These are phyloP conservation scores for Aleiodes testaceus DNA, from an alignment of 2,888 invertebrate species.

Conservation along the genomic window DNA sequence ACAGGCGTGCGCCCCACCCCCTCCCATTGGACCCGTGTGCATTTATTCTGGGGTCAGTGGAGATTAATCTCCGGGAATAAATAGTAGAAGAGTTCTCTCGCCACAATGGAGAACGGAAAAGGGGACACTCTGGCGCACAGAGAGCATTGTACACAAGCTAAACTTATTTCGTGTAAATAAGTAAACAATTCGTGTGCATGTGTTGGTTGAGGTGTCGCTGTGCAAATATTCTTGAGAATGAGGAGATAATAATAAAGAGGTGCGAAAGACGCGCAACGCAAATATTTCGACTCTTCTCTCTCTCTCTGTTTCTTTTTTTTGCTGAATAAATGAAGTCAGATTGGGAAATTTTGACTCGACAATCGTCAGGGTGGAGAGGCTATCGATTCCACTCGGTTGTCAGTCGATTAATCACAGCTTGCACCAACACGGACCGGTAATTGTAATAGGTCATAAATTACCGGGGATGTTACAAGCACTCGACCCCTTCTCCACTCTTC, in stretches of 20 bases:
- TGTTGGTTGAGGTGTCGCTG: constrained; percentile 62
- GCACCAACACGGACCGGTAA: constrained; percentile 55
- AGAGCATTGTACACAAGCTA: constrained; percentile 51
- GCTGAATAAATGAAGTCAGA: no score
- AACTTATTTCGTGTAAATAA: constrained; percentile 61
- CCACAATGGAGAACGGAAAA: not conserved
- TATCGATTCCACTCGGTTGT: constrained; percentile 56
- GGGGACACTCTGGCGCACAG: not conserved
- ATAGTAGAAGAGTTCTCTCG: not conserved
- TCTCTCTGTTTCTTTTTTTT: not conserved
- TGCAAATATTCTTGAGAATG: constrained; percentile 64
- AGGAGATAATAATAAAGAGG: constrained; percentile 53
- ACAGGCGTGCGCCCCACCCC: constrained; percentile 2
- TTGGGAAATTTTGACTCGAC: no score
- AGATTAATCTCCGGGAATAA: not conserved
- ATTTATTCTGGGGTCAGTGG: not conserved
- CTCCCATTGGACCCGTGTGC: not conserved
- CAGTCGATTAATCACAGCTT: constrained; percentile 59
- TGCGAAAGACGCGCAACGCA: constrained; percentile 65
- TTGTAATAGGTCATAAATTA: constrained; percentile 62
- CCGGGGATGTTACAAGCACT: constrained; percentile 56
- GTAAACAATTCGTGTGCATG: constrained; percentile 60
- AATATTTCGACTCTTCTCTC: constrained; percentile 58
- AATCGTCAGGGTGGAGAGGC: constrained; percentile 10
- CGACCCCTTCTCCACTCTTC: not conserved